These are phyloP conservation scores for Trichacis sp. DNA, from an alignment of 2,888 invertebrate species.

Conservation along the genomic window DNA sequence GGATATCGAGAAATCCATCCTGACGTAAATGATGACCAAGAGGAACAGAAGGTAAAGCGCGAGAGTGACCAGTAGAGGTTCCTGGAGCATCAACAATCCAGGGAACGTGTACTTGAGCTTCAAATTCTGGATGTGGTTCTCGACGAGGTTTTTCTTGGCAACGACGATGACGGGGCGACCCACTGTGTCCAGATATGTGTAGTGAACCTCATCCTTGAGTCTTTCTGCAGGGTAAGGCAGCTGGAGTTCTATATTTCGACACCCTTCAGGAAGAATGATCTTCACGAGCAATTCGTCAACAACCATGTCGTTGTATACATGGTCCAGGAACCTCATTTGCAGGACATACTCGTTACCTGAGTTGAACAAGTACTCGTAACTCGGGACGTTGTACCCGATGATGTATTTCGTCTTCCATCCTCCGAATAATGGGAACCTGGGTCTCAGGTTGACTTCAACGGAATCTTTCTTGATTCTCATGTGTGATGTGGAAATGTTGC, in stretches of 20 bases:
- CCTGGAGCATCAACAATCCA: slow-evolving; percentile 87
- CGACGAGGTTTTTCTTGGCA: slow-evolving; percentile 87
- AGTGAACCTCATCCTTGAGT: slow-evolving; percentile 81
- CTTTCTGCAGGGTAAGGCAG: slow-evolving; percentile 86
- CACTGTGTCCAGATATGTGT: slow-evolving; percentile 94
- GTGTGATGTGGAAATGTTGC: slow-evolving; percentile 98
- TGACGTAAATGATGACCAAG: slow-evolving; percentile 91
- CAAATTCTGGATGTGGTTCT: slow-evolving; percentile 96
- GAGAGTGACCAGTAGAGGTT: slow-evolving; percentile 89
- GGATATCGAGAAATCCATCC: slow-evolving; percentile 94
- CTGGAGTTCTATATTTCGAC: slow-evolving; percentile 82
- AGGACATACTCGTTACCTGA: slow-evolving; percentile 84
- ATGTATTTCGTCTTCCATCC: slow-evolving; percentile 99
- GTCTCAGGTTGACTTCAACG: slow-evolving; percentile 95
- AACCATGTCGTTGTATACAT: slow-evolving; percentile 96
- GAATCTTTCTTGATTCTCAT: slow-evolving; percentile 89
- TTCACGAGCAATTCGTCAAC: slow-evolving; percentile 90
- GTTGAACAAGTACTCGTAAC: slow-evolving; percentile 93
- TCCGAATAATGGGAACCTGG: slow-evolving; percentile 97
- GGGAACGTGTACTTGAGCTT: slow-evolving; percentile 91
- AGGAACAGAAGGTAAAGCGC: slow-evolving; percentile 92
- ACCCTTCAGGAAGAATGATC: slow-evolving; percentile 94
- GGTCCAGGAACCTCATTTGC: slow-evolving; percentile 95
- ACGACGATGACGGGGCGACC: slow-evolving; percentile 92
- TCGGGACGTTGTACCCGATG: slow-evolving; percentile 96